Evolutionary conservation across 2,797 vertebrate genomes (phyloP), one percentile per base, ranked within the genome.

Genomic region (Gymnocypris eckloni): DNA sequence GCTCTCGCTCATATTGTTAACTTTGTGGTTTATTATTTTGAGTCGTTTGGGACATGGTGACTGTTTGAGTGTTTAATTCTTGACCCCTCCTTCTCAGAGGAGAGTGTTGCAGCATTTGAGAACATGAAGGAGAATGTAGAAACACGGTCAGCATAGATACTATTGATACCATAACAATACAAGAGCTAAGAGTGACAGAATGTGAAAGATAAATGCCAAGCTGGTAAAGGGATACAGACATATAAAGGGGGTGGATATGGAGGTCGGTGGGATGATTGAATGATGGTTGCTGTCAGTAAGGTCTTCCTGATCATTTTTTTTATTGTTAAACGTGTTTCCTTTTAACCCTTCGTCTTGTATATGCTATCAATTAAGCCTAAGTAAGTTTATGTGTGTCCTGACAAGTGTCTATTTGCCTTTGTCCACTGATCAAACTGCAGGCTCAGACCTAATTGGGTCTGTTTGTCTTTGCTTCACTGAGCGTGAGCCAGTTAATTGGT

Each of bases 401-500:
- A 25, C 37, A 79, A 61, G 71, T 78, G 45, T 78, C n/a, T 86
- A 5, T 86, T 69, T 85, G 75, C 56, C 28, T 86, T 64, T 69
- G 67, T 41, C 52, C 54, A 8, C 59, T 41, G 54, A 61, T 77
- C 78, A 85, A 73, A 80, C 76, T 16, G 25, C n/a, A 82, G 22
- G 37, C 73, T 87, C n/a, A 71, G 33, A 85, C 72, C 79, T 89
- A 87, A 90, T 87, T 89, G 86, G 78, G 78, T 84, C 50, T 78
- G 81, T 80, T 86, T 87, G 76, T 87, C 75, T 86, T 83, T 54
- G 76, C 86, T 82, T 87, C 79, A 77, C 70, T 83, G 84, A 85
- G 70, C 85, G 43, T 22, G 39, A 73, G 86, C 67, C 28, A 84
- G 82, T 87, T 88, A 90, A 86, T 89, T 88, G 87, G 86, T 79